phyloP scores from a whole-genome alignment of 1,140 invertebrate species.

The Drosophila equinoxialis region DNA sequence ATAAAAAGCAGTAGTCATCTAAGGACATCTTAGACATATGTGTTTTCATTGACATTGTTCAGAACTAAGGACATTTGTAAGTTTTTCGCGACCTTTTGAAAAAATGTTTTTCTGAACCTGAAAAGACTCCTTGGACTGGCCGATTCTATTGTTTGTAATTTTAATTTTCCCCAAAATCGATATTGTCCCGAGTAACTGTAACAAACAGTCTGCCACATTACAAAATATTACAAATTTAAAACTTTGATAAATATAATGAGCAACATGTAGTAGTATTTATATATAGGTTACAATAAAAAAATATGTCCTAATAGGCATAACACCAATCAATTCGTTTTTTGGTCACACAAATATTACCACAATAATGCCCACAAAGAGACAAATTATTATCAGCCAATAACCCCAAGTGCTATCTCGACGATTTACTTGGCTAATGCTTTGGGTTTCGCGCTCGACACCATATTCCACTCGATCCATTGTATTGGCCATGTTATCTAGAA shows the following conservation, averaged over 20 bases:
- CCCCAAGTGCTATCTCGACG: slow-evolving; percentile 88
- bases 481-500: slow-evolving; percentile 91
- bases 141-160: too few relatives aligned
- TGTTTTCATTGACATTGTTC: too few relatives aligned
- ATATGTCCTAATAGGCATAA: neutral
- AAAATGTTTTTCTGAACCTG: too few relatives aligned
- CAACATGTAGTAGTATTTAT: slow-evolving; percentile 10
- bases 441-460: slow-evolving; percentile 87
- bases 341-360: slow-evolving; percentile 72
- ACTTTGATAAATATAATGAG: neutral
- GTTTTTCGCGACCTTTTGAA: too few relatives aligned
- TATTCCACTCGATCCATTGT: slow-evolving; percentile 89
- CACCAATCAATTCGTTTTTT: neutral
- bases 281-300: slow-evolving; percentile 15
- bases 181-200: neutral
- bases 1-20: too few relatives aligned
- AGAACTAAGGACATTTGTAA: too few relatives aligned
- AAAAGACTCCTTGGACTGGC: too few relatives aligned
- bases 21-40: too few relatives aligned
- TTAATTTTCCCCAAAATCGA: too few relatives aligned
- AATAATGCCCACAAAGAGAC: slow-evolving; percentile 86
- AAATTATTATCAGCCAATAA: slow-evolving; percentile 88
- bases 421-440: slow-evolving; percentile 86
- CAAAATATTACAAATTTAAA: slow-evolving; percentile 15
- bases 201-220: neutral